Conservation (phyloP, 2,888 invertebrate genomes). For the Dimorphilus gyrociliatus region DNA sequence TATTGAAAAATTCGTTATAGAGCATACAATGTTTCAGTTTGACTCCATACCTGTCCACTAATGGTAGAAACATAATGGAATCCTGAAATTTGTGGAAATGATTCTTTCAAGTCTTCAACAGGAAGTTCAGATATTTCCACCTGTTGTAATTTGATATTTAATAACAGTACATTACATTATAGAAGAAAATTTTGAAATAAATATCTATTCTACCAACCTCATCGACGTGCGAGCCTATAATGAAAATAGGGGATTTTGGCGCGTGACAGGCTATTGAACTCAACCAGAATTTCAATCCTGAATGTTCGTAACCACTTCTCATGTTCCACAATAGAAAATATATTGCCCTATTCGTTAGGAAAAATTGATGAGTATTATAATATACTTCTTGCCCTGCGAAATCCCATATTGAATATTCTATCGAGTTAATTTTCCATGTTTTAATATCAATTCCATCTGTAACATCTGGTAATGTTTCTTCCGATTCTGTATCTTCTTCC, state of each 20-base stretch:
- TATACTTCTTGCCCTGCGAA: slow-evolving; percentile 37
- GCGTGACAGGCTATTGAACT: slow-evolving; percentile 35
- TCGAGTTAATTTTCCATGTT: slow-evolving; percentile 19
- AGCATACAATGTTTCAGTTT: too few species aligned
- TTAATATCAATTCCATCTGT: slow-evolving; percentile 37
- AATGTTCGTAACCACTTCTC: slow-evolving; percentile 34
- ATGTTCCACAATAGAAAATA: slow-evolving; percentile 37
- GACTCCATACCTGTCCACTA: slow-evolving; percentile 17
- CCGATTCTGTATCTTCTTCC: too few species aligned
- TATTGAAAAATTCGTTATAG: too few species aligned
- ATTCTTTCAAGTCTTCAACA: slow-evolving; percentile 15
- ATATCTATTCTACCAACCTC: too few species aligned
- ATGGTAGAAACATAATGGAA: slow-evolving; percentile 32
- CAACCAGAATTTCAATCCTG: slow-evolving; percentile 36
- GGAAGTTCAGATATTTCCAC: slow-evolving; percentile 20
- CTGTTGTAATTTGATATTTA: too few species aligned
- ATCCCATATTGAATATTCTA: slow-evolving; percentile 34
- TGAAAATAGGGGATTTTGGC: slow-evolving; percentile 33
- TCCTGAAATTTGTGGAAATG: slow-evolving; percentile 30
- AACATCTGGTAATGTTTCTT: too few species aligned
- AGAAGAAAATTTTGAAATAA: too few species aligned
- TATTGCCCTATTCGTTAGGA: slow-evolving; percentile 33
- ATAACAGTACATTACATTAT: too few species aligned
- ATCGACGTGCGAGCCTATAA: slow-evolving; percentile 34
- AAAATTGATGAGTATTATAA: slow-evolving; percentile 37